phyloP scores from a whole-genome alignment of 2,113 vertebrate genomes.

The Anoplopoma fimbria region DNA sequence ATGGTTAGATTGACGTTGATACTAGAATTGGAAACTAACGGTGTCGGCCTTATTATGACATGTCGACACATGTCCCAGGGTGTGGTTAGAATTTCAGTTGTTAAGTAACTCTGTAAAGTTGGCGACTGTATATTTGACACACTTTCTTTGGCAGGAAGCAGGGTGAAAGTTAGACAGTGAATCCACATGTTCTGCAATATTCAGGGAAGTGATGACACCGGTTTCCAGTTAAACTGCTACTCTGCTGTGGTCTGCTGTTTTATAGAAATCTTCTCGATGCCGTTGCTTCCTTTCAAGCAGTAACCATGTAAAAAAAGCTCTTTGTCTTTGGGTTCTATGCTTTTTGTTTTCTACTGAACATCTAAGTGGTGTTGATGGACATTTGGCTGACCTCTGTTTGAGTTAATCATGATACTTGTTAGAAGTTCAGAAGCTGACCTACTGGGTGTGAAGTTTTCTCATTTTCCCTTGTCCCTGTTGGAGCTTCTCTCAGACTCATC shows the following conservation, averaged over 20 bases:
- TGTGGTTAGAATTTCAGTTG: slow-evolving; percentile 9
- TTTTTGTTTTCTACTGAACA: background rate
- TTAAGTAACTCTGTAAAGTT: slow-evolving; percentile 34
- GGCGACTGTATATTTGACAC: slow-evolving; percentile 1
- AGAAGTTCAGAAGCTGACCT: background rate
- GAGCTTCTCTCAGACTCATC: background rate
- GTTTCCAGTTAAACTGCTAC: background rate
- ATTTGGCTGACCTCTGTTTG: background rate
- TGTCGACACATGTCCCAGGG: background rate
- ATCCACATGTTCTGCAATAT: background rate
- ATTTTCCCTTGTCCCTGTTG: background rate
- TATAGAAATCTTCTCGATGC: background rate
- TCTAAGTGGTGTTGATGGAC: background rate
- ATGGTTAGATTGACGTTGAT: background rate
- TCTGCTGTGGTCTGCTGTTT: background rate
- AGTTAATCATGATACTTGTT: background rate
- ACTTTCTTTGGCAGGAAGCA: background rate
- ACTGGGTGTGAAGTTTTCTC: background rate
- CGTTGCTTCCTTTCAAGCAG: background rate
- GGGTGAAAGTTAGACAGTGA: slow-evolving; percentile 23
- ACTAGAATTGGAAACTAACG: slow-evolving; percentile 4
- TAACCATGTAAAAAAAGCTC: background rate
- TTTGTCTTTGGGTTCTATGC: background rate
- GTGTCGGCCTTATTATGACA: background rate
- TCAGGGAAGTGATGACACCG: background rate